Conservation (phyloP, 1,140 invertebrate genomes). For the Glossosoma conforme region DNA sequence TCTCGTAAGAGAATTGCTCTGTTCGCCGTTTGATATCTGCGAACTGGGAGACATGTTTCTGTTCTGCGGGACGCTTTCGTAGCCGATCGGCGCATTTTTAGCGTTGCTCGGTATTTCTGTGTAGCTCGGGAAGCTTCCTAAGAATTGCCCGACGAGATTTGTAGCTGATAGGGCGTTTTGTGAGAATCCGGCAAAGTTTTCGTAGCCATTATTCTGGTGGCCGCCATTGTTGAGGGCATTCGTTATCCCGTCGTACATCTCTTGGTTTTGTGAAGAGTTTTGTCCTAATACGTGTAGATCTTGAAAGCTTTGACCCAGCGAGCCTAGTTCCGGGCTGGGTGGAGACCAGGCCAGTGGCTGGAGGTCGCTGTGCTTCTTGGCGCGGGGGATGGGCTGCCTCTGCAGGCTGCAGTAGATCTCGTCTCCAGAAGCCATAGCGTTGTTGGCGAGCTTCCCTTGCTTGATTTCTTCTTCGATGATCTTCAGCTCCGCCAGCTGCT, state of each 20-base stretch:
- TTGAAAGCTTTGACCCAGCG: conserved; percentile 31
- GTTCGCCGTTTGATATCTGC: conserved; percentile 31
- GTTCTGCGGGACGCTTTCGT: conserved; percentile 25
- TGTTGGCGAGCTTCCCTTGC: conserved; percentile 66
- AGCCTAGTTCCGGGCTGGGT: conserved; percentile 33
- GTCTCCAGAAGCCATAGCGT: conserved; percentile 45
- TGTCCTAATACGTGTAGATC: conserved; percentile 29
- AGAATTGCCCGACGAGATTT: conserved; percentile 28
- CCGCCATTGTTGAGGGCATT: conserved; percentile 32
- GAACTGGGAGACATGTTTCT: conserved; percentile 31
- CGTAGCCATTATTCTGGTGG: conserved; percentile 29
- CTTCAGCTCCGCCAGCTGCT: conserved; percentile 72
- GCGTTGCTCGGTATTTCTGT: conserved; percentile 28
- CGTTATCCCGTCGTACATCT: conserved; percentile 37
- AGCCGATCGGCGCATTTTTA: conserved; percentile 26
- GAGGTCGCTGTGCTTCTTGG: conserved; percentile 53
- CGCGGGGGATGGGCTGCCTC: conserved; percentile 53
- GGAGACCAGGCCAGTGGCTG: conserved; percentile 37
- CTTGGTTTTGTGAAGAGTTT: conserved; percentile 40
- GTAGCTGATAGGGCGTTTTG: conserved; percentile 22
- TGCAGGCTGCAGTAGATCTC: conserved; percentile 52
- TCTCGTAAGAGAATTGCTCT: conserved; percentile 30
- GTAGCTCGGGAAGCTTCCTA: conserved; percentile 30
- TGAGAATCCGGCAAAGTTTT: conserved; percentile 29
- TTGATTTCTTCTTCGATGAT: conserved; percentile 85